Base-by-base conservation (phyloP, 1,140 invertebrate genomes). In the Gonatopus flavifemur region DNA sequence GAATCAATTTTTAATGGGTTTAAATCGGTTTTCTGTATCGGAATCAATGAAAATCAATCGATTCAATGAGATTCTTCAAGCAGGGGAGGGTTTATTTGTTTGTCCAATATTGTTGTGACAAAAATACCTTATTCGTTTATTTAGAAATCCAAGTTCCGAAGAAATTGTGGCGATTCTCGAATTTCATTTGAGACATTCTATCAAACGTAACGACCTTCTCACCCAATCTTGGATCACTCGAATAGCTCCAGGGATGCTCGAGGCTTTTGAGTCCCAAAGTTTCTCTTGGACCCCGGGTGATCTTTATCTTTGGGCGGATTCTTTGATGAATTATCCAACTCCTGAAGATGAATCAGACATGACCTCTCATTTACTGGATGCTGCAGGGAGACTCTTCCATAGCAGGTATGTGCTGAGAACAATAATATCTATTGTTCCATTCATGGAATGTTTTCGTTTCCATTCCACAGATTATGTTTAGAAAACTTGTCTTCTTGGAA, bases 291-390 rank as follows among this genome's bases (percentile, higher is more conserved):
- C 60, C 3, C 52, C 64, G 0, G 68, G 67, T 19, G 68, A 77
- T 55, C 54, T 77, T 6, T 54, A 67, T 9, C 46, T 55, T 1
- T 78, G 76, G 76, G 61, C 69, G 0, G 59, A 63, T 12, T 52
- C 55, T 18, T 41, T 78, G 9, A 62, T 59, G 16, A 66, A 64
- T 52, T 78, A 78, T 55, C 67, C 66, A 2, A 44, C 32, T 0
- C 54, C 62, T 0, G 67, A 74, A 52, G 58, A 57, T 18, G 60
- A 66, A 22, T 31, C 57, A 0, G 49, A 59, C 21, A 44, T 72
- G 3, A 69, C 67, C 2, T 52, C 39, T 30, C 54, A 67, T 48
- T 42, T 77, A 1, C 28, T 74, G 2, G 65, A 77, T 20, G 50
- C 66, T 30, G 73, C 71, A 15, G 55, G 50, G 28, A 62, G 64